Conservation (phyloP, 1,140 invertebrate genomes). For the Samia ricini region DNA sequence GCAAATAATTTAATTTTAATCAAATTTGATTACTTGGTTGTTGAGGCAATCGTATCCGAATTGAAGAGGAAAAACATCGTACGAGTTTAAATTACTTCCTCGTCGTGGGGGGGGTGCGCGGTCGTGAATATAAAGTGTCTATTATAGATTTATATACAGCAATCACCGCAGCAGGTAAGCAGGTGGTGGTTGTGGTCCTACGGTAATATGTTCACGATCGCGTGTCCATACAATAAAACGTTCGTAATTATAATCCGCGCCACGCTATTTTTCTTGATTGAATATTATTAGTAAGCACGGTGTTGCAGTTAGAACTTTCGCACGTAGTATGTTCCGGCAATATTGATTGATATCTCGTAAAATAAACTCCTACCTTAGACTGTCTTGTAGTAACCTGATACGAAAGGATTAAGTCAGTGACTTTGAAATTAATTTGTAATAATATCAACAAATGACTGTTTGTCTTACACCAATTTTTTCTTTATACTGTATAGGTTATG, state of each 20-base stretch:
- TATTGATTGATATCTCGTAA: not conserved
- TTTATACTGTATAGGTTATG: too few relatives aligned
- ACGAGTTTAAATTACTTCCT: conserved; percentile 6
- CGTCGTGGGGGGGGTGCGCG: conserved; percentile 2
- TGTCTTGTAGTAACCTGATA: not conserved
- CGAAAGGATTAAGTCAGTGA: not conserved
- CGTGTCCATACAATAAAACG: not conserved
- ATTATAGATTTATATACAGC: conserved; percentile 1
- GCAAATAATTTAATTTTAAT: too few relatives aligned
- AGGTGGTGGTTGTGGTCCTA: not conserved
- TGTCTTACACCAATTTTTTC: too few relatives aligned
- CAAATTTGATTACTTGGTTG: too few relatives aligned
- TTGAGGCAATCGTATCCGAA: not conserved
- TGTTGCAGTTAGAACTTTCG: not conserved
- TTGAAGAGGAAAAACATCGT: not conserved
- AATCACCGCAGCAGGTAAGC: not conserved
- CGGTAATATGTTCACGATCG: not conserved
- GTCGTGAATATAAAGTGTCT: conserved; percentile 4
- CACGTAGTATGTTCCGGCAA: not conserved
- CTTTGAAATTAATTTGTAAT: not conserved
- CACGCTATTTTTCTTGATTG: not conserved
- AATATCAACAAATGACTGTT: not conserved
- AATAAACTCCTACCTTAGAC: too few relatives aligned
- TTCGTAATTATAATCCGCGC: not conserved
- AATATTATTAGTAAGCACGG: not conserved